phyloP scores from a whole-genome alignment of 2,888 invertebrate genomes.

The Drosophila kanekoi region DNA sequence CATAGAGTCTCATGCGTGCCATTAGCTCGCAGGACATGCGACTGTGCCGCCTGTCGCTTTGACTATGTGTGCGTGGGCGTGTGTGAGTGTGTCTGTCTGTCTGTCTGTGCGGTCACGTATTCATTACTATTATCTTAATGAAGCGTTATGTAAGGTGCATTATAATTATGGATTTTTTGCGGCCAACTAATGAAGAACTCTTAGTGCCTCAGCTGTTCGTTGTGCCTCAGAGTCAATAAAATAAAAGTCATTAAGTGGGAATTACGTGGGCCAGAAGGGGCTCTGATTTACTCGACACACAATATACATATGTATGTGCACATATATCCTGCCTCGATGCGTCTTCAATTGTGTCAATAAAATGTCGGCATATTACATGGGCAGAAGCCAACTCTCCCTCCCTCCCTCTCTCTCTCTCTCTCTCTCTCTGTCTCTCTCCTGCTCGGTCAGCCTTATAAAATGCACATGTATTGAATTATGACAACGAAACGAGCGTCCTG shows the following conservation, averaged over 20 bases:
- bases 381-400: neutral
- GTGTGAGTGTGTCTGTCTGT: neutral
- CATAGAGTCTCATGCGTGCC: conserved; percentile 73
- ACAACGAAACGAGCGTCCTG: conserved; percentile 30
- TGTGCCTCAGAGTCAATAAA: conserved; percentile 66
- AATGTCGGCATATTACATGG: conserved; percentile 25
- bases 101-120: conserved; percentile 73
- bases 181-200: conserved; percentile 63
- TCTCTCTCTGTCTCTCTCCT: neutral
- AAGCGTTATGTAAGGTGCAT: conserved; percentile 81
- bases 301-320: neutral
- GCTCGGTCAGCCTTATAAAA: conserved; percentile 22
- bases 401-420: neutral
- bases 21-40: conserved; percentile 66
- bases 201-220: conserved; percentile 14
- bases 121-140: conserved; percentile 83
- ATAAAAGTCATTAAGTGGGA: conserved; percentile 55
- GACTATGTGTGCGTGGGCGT: neutral
- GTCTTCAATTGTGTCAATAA: conserved; percentile 49
- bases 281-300: conserved; percentile 20
- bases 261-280: conserved; percentile 31
- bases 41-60: conserved; percentile 10
- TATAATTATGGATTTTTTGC: conserved; percentile 79
- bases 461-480: conserved; percentile 48
- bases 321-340: conserved; percentile 6